Conservation (phyloP, 2,113 vertebrate species). For the Phalacrocorax brasilianus region DNA sequence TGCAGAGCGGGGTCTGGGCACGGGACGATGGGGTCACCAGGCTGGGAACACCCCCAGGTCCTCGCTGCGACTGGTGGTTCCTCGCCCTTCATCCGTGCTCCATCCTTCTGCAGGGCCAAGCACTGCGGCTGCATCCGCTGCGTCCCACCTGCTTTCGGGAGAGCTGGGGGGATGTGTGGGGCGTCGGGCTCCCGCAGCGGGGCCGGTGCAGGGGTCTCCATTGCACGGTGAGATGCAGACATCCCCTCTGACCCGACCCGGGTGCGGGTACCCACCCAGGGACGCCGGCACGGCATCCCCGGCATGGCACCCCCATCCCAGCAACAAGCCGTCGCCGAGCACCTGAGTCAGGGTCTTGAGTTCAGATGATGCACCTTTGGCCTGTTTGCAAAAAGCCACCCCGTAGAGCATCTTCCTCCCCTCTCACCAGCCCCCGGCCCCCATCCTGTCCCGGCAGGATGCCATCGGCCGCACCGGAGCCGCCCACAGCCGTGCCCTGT, state of each 20-base stretch:
- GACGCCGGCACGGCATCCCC: not conserved
- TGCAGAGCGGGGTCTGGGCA: not conserved
- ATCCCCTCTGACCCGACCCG: not conserved
- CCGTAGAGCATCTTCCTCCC: not conserved
- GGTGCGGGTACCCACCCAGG: not conserved
- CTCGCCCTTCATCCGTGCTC: fast-evolving
- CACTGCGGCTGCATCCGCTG: fast-evolving
- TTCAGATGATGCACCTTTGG: not conserved
- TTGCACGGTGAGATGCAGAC: fast-evolving
- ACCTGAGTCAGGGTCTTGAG: not conserved
- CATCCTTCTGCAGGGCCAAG: not conserved
- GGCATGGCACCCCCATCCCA: not conserved
- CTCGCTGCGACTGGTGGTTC: fast-evolving
- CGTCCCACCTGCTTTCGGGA: not conserved
- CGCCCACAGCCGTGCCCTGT: not conserved
- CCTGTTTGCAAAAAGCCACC: not conserved
- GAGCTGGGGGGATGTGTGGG: not conserved
- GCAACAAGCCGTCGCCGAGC: fast-evolving
- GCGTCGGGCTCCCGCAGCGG: not conserved
- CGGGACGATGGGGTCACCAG: not conserved
- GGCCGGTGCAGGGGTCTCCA: not conserved
- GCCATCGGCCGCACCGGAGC: not conserved
- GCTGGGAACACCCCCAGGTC: not conserved
- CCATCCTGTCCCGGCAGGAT: not conserved
- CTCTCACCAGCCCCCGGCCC: not conserved